phyloP scores from a whole-genome alignment of 2,113 vertebrate species.

The Ahaetulla prasina region DNA sequence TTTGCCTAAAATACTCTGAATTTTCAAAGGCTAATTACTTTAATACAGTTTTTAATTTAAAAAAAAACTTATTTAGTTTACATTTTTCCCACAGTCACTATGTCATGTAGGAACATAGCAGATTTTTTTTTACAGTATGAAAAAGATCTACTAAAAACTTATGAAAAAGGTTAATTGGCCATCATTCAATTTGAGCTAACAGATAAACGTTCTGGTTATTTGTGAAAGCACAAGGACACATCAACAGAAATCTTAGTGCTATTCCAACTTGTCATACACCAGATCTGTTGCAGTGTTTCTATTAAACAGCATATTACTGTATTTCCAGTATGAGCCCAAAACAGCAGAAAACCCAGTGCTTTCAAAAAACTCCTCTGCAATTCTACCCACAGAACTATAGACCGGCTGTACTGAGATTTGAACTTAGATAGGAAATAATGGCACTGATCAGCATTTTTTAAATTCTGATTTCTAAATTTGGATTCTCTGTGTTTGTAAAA shows the following conservation, averaged over 20 bases:
- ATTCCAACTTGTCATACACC: conserved; percentile 63
- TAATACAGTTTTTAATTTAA: conserved; percentile 55
- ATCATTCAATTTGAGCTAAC: conserved; percentile 69
- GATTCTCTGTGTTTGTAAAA: conserved; percentile 67
- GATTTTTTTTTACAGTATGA: conserved; percentile 67
- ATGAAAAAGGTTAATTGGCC: conserved; percentile 72
- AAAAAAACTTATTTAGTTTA: conserved; percentile 72
- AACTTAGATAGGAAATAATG: conserved; percentile 64
- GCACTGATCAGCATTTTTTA: conserved; percentile 64
- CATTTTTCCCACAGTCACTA: conserved; percentile 73
- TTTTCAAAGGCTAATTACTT: conserved; percentile 68
- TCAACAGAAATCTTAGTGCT: conserved; percentile 62
- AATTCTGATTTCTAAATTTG: conserved; percentile 65
- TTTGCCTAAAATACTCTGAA: conserved; percentile 77
- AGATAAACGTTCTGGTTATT: conserved; percentile 61
- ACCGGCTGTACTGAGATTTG: conserved; percentile 64
- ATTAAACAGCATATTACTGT: conserved; percentile 65
- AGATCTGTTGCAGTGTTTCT: conserved; percentile 60
- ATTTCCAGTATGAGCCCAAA: conserved; percentile 70
- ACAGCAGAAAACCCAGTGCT: conserved; percentile 73
- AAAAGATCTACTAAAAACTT: conserved; percentile 73
- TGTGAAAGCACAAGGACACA: conserved; percentile 60
- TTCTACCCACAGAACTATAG: conserved; percentile 62
- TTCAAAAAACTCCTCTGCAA: conserved; percentile 64
- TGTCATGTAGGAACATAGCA: conserved; percentile 74